Evolutionary conservation across 2,113 vertebrate genomes (phyloP).

Genomic region (Urocitellus parryii): DNA sequence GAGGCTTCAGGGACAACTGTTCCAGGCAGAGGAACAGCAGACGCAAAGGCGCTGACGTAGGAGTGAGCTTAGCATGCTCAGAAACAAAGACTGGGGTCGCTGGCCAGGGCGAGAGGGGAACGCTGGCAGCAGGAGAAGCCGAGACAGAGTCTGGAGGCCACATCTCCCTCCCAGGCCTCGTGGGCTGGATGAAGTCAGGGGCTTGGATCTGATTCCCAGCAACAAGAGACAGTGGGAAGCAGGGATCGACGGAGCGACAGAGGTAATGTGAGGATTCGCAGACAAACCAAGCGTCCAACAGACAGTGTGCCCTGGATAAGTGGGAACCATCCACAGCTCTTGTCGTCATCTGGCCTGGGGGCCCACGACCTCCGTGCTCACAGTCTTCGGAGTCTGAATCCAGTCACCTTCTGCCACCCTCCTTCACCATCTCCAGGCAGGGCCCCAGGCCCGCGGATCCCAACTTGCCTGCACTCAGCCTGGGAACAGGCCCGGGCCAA

Average conservation of each 20-base stretch:
- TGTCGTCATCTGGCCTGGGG: background rate
- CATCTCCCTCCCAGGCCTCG: background rate
- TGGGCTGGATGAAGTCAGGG: background rate
- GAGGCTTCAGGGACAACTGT: background rate
- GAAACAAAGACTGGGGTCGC: background rate
- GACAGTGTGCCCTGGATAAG: background rate
- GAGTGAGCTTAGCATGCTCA: background rate
- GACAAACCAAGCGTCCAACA: background rate
- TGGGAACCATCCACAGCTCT: background rate
- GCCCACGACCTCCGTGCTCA: background rate
- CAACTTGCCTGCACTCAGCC: conserved; percentile 67
- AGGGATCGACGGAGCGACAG: rapidly evolving
- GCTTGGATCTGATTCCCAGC: background rate
- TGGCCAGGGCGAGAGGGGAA: background rate
- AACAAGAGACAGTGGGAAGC: background rate
- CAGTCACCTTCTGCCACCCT: conserved; percentile 43
- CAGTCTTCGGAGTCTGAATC: background rate
- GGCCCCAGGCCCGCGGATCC: conserved; percentile 69
- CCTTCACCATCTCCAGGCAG: background rate
- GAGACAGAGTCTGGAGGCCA: background rate
- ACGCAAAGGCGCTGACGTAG: conserved; percentile 21
- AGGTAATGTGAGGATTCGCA: background rate
- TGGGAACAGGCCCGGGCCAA: conserved; percentile 62
- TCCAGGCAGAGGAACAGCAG: background rate
- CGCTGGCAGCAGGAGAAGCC: background rate